phyloP scores from a whole-genome alignment of 1,140 invertebrate genomes.

The Helicoverpa zea region DNA sequence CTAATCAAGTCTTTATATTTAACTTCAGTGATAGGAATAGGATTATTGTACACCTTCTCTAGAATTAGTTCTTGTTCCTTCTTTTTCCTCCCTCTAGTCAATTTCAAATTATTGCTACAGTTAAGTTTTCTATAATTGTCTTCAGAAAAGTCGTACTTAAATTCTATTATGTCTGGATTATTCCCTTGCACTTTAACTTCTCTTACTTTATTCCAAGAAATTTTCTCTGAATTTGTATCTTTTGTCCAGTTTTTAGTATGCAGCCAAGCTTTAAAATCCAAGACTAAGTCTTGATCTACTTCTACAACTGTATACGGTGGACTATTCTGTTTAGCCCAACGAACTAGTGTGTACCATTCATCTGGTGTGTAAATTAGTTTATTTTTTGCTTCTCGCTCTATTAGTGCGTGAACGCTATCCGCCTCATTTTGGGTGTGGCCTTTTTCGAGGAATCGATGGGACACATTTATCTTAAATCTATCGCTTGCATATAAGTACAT shows the following conservation, averaged over 20 bases:
- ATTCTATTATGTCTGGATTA: constrained; percentile 41
- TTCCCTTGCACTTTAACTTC: constrained; percentile 50
- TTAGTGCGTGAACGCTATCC: constrained; percentile 16
- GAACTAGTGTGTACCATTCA: constrained; percentile 48
- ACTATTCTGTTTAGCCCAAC: constrained; percentile 29
- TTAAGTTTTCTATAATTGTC: constrained; percentile 41
- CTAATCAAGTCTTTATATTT: constrained; percentile 50
- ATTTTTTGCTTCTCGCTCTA: constrained; percentile 14
- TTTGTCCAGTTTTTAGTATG: constrained; percentile 43
- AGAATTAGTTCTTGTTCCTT: constrained; percentile 33
- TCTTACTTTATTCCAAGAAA: constrained; percentile 2
- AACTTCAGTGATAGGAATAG: constrained; percentile 48
- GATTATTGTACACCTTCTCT: constrained; percentile 36
- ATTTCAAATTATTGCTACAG: constrained; percentile 28
- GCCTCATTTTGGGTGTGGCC: constrained; percentile 11
- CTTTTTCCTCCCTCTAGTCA: constrained; percentile 38
- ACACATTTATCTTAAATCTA: constrained; percentile 8
- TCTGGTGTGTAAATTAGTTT: constrained; percentile 45
- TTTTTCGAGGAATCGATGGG: no score
- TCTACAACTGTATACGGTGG: constrained; percentile 36
- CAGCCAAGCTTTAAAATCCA: constrained; percentile 42
- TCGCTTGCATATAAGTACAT: constrained; percentile 49
- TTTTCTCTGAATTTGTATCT: constrained; percentile 48
- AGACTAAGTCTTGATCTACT: constrained; percentile 46
- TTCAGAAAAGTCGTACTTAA: neutral